These are phyloP conservation scores for Penaeus vannamei DNA, from an alignment of 1,140 invertebrate genomes.

Conservation along the genomic window DNA sequence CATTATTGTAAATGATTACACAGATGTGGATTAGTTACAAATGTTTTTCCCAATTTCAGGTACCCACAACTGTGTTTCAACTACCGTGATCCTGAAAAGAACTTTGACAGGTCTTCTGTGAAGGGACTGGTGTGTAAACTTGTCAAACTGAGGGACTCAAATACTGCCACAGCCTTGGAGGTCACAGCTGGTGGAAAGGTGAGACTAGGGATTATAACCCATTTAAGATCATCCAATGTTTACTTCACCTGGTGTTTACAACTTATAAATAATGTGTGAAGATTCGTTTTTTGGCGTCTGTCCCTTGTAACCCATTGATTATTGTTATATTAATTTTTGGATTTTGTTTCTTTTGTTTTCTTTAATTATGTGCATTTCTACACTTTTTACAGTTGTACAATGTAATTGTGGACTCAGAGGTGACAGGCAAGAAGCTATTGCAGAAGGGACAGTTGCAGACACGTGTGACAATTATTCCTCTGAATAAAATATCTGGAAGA, in stretches of 20 bases:
- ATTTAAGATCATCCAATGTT: neutral
- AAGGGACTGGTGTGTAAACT: constrained; percentile 86
- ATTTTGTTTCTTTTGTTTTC: neutral
- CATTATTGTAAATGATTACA: neutral
- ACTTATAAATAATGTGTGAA: too few relatives aligned
- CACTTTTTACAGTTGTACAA: constrained; percentile 82
- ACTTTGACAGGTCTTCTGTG: constrained; percentile 85
- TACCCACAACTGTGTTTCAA: constrained; percentile 81
- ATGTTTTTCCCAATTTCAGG: constrained; percentile 70
- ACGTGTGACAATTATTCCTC: constrained; percentile 88
- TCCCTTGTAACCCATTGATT: too few relatives aligned
- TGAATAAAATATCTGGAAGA: constrained; percentile 87
- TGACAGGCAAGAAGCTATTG: constrained; percentile 87
- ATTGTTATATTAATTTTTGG: too few relatives aligned
- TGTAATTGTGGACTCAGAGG: constrained; percentile 90
- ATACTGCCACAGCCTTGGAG: constrained; percentile 85
- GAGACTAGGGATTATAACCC: constrained; percentile 67
- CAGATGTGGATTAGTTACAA: constrained; percentile 20
- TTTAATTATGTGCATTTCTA: neutral
- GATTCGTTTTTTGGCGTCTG: neutral
- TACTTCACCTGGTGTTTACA: too few relatives aligned
- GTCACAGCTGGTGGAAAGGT: constrained; percentile 89
- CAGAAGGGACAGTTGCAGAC: constrained; percentile 85
- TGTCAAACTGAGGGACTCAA: constrained; percentile 82
- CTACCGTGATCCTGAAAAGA: constrained; percentile 82